A percentile compares a stretch with the other conserved stretches of the same genome.
These are phyloP conservation scores for Spinus pinus DNA, from an alignment of 2,797 vertebrate genomes.

Conservation along the genomic window DNA sequence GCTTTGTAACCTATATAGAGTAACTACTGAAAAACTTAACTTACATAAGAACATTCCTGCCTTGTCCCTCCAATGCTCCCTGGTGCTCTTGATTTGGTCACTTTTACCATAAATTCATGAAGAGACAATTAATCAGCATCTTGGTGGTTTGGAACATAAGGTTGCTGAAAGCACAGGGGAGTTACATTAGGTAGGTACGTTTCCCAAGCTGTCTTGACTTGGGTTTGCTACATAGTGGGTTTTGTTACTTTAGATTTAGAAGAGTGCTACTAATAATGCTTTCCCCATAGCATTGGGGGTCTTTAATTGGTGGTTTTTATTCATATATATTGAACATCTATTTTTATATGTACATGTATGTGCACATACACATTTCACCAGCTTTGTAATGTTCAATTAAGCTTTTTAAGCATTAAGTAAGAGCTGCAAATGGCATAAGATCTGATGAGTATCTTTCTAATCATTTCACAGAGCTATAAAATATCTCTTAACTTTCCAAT, in stretches of 20 bases:
- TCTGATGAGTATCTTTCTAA: neutral
- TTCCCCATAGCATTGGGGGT: neutral
- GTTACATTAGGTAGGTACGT: neutral
- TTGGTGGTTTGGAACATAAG: neutral
- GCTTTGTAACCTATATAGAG: neutral
- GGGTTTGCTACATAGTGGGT: neutral
- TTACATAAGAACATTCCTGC: neutral
- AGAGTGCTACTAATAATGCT: neutral
- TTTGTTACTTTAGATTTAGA: neutral
- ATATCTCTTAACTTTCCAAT: neutral
- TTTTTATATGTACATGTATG: neutral
- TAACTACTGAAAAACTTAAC: neutral
- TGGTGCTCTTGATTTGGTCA: neutral
- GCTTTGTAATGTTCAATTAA: neutral
- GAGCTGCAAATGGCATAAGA: neutral
- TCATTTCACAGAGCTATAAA: neutral
- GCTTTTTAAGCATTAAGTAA: neutral
- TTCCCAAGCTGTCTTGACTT: neutral
- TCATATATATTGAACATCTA: neutral
- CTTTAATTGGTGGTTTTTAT: neutral
- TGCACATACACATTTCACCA: neutral
- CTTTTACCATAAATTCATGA: neutral
- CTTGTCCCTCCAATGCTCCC: neutral
- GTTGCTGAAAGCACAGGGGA: neutral
- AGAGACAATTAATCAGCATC: neutral